phyloP scores from a whole-genome alignment of 1,140 invertebrate genomes.

The Atta colombica region DNA sequence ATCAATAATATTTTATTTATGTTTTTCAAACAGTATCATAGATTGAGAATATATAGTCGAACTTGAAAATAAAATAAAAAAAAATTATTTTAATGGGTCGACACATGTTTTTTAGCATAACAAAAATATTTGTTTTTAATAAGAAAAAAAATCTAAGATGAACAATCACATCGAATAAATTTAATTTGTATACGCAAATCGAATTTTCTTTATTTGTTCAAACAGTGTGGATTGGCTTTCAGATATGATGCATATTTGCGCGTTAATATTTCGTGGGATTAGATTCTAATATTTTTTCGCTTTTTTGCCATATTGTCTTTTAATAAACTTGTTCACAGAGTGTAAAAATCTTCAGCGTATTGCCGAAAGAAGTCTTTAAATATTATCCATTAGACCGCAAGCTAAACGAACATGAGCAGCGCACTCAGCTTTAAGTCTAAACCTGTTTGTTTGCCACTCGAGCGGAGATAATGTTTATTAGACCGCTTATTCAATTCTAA shows the following conservation, averaged over 20 bases:
- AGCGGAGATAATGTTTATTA: constrained; percentile 43
- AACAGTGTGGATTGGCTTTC: not conserved
- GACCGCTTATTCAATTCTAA: constrained; percentile 49
- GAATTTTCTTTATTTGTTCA: not conserved
- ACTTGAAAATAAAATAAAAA: too few species aligned
- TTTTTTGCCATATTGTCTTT: not conserved
- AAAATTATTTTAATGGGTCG: too few species aligned
- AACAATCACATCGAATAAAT: too few species aligned
- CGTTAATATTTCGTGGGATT: not conserved
- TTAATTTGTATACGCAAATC: not conserved
- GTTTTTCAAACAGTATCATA: too few species aligned
- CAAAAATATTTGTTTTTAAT: too few species aligned
- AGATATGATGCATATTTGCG: not conserved
- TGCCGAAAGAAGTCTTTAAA: not conserved
- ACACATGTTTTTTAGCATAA: too few species aligned
- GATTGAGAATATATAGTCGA: too few species aligned
- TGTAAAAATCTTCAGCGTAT: not conserved
- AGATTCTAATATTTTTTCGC: not conserved
- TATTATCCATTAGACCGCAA: not conserved
- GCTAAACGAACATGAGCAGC: constrained; percentile 12
- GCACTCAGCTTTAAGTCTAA: not conserved
- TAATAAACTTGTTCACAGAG: constrained; percentile 7
- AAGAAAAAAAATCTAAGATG: too few species aligned
- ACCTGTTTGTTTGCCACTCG: constrained; percentile 21
- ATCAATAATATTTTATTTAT: too few species aligned